Evolutionary conservation across 2,113 vertebrate genomes (phyloP).

Genomic region (Notarius lentiginosus): DNA sequence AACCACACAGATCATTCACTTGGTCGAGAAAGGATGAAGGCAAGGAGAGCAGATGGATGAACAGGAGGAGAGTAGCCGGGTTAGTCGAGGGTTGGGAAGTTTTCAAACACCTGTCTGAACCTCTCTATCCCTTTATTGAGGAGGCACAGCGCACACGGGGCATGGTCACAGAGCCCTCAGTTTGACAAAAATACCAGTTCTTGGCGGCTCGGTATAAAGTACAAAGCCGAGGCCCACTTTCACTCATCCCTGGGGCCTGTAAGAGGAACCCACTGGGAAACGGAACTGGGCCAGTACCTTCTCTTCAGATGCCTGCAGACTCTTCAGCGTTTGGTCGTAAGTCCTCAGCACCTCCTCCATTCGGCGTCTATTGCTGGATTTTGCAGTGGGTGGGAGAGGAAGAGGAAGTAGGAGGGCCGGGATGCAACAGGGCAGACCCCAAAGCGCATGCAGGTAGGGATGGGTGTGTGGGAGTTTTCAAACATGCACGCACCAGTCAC

Average conservation of each 20-base stretch:
- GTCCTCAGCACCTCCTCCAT: slow-evolving; percentile 86
- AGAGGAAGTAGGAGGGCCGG: slow-evolving; percentile 42
- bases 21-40: slow-evolving; percentile 9
- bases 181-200: background rate
- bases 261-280: slow-evolving; percentile 38
- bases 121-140: background rate
- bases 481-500: slow-evolving; percentile 49
- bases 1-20: slow-evolving; percentile 47
- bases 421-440: slow-evolving; percentile 57
- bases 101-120: slow-evolving; percentile 41
- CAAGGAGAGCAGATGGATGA: slow-evolving; percentile 29
- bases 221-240: slow-evolving; percentile 28
- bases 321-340: slow-evolving; percentile 91
- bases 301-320: slow-evolving; percentile 86
- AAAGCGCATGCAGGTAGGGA: slow-evolving; percentile 64
- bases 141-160: no score
- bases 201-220: slow-evolving; percentile 2
- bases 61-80: slow-evolving; percentile 47
- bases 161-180: background rate
- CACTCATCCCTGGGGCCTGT: slow-evolving; percentile 26
- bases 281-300: slow-evolving; percentile 79
- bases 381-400: slow-evolving; percentile 45
- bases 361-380: slow-evolving; percentile 85
- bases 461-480: slow-evolving; percentile 35
- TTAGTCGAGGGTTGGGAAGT: background rate